phyloP scores from a whole-genome alignment of 1,140 invertebrate species.

The Mamestra configurata region DNA sequence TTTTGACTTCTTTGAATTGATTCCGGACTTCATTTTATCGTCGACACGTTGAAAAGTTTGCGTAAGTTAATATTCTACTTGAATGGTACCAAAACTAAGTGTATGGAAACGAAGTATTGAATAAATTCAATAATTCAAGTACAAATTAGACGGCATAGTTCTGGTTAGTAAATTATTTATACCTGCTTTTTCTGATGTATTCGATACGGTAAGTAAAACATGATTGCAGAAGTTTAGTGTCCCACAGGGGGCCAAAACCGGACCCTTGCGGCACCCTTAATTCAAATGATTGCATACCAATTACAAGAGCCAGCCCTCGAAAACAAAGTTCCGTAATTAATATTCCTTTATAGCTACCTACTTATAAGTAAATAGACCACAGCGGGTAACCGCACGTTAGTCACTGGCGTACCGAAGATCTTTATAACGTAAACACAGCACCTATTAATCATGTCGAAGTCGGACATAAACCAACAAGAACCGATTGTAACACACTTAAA shows the following conservation, averaged over 20 bases:
- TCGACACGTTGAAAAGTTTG: too few relatives aligned
- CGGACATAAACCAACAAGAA: slow-evolving; percentile 50
- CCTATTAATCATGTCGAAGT: slow-evolving; percentile 20
- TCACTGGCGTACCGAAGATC: slow-evolving; percentile 26
- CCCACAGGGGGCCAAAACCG: background rate
- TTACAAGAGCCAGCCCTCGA: background rate
- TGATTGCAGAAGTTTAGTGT: background rate
- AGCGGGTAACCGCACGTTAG: slow-evolving; percentile 49
- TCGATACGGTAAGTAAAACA: too few relatives aligned
- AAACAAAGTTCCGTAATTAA: slow-evolving; percentile 37
- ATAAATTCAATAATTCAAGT: too few relatives aligned
- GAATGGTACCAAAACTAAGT: too few relatives aligned
- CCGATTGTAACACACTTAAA: slow-evolving; percentile 3
- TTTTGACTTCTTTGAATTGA: background rate
- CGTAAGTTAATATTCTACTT: too few relatives aligned
- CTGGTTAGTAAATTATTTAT: too few relatives aligned
- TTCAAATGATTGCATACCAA: background rate
- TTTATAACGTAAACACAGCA: slow-evolving; percentile 26
- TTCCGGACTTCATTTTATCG: too few relatives aligned
- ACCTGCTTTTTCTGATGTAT: too few relatives aligned
- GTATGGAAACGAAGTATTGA: too few relatives aligned
- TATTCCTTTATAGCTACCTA: slow-evolving; percentile 36
- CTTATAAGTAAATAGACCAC: slow-evolving; percentile 35
- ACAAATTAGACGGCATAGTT: too few relatives aligned
- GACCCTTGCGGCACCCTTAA: background rate